Conservation (phyloP, 2,888 invertebrate species). For the Trachelus stipa region DNA sequence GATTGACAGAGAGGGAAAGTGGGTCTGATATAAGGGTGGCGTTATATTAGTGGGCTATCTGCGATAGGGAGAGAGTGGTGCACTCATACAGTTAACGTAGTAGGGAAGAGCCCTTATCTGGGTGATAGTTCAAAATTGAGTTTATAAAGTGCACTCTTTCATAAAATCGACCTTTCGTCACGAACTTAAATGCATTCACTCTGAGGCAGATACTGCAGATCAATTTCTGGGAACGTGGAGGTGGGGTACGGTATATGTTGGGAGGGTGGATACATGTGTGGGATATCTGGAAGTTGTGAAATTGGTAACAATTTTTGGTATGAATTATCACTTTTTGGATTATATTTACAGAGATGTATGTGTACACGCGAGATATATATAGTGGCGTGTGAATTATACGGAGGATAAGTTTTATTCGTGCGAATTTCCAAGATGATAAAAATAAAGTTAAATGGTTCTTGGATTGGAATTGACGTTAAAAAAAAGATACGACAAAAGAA, state of each 20-base stretch:
- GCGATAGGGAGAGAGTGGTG: neutral
- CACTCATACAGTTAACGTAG: neutral
- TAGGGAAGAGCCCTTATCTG: conserved; percentile 45
- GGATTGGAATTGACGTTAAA: no score
- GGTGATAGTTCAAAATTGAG: conserved; percentile 50
- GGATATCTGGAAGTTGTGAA: neutral
- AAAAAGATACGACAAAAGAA: no score
- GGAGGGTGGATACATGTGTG: neutral
- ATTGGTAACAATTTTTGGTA: neutral
- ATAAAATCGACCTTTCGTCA: conserved; percentile 32
- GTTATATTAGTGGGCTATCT: neutral
- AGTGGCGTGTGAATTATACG: no score
- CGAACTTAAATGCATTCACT: neutral
- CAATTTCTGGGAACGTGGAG: neutral
- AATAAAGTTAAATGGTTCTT: no score
- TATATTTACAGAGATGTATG: neutral
- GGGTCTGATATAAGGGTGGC: neutral
- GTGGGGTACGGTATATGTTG: neutral
- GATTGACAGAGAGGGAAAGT: conserved; percentile 17
- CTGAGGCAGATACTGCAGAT: neutral
- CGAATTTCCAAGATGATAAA: no score
- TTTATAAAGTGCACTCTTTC: conserved; percentile 46
- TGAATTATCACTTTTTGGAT: neutral
- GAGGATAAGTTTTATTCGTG: no score
- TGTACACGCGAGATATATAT: no score